Conservation (phyloP, 2,113 vertebrate species). For the Vulpes ferrilata region DNA sequence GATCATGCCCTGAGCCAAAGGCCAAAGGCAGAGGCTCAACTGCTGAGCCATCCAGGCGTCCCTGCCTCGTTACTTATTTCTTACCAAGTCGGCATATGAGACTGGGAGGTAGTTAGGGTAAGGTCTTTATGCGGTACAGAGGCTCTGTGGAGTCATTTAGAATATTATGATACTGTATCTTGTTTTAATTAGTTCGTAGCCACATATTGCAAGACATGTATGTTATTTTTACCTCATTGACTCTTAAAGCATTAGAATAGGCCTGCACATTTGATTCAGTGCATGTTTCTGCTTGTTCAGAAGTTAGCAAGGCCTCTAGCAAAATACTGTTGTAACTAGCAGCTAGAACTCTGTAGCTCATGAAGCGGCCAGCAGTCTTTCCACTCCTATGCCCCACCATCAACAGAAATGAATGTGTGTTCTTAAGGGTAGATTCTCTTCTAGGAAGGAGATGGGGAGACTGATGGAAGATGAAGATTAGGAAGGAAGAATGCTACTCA, state of each 20-base stretch:
- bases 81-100: not conserved
- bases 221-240: constrained; percentile 42
- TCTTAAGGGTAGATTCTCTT: not conserved
- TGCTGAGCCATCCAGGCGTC: too few relatives aligned
- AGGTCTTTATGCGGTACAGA: not conserved
- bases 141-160: not conserved
- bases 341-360: not conserved
- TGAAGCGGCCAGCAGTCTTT: not conserved
- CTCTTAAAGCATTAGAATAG: not conserved
- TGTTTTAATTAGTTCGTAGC: constrained; percentile 58
- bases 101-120: not conserved
- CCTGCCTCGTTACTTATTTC: not conserved
- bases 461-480: not conserved
- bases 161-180: not conserved
- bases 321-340: not conserved
- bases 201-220: constrained; percentile 31
- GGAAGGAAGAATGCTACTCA: not conserved
- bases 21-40: too few relatives aligned
- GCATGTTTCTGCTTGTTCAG: constrained; percentile 53
- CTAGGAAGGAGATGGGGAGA: not conserved
- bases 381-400: not conserved
- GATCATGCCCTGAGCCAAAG: too few relatives aligned
- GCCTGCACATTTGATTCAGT: not conserved
- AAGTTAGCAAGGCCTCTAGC: constrained; percentile 42
- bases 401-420: not conserved